Conservation (phyloP, 2,888 invertebrate genomes). For the Lithophane leautieri region DNA sequence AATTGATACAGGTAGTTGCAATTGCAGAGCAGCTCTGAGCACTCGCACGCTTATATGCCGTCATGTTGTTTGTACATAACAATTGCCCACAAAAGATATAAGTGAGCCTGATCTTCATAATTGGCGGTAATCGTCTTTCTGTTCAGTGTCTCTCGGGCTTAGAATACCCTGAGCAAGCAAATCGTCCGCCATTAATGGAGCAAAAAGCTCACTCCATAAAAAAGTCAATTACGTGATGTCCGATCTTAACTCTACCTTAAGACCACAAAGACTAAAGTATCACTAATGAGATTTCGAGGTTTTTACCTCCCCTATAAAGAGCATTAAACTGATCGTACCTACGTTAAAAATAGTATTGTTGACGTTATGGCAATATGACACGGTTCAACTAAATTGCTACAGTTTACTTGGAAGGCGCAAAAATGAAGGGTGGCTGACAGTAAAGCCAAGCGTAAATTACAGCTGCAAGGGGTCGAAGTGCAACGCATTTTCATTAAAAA, state of each 20-base stretch:
- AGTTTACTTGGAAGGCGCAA: background rate
- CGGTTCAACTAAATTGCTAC: background rate
- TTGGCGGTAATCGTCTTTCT: slow-evolving; percentile 25
- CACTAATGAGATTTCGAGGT: slow-evolving; percentile 40
- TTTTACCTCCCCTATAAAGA: slow-evolving; percentile 11
- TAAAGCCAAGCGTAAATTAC: background rate
- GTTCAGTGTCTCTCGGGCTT: slow-evolving; percentile 22
- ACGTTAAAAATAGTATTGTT: background rate
- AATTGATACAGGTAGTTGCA: slow-evolving; percentile 30
- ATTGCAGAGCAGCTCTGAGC: background rate
- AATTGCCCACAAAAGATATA: background rate
- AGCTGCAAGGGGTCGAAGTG: background rate
- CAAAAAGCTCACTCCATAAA: slow-evolving; percentile 36
- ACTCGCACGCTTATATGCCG: background rate
- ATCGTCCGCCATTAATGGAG: slow-evolving; percentile 11
- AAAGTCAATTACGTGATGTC: slow-evolving; percentile 39
- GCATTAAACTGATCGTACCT: background rate
- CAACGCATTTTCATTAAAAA: too few species aligned
- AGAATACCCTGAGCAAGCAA: slow-evolving; percentile 29
- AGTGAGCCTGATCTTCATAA: background rate
- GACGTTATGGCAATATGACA: background rate
- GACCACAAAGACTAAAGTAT: slow-evolving; percentile 28
- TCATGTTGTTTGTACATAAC: background rate
- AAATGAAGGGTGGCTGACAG: background rate
- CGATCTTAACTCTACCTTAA: slow-evolving; percentile 30